Percentiles rank a stretch among this genome's conserved stretches.
Conservation (phyloP, 2,113 vertebrate species). For the Phyllopteryx taeniolatus region DNA sequence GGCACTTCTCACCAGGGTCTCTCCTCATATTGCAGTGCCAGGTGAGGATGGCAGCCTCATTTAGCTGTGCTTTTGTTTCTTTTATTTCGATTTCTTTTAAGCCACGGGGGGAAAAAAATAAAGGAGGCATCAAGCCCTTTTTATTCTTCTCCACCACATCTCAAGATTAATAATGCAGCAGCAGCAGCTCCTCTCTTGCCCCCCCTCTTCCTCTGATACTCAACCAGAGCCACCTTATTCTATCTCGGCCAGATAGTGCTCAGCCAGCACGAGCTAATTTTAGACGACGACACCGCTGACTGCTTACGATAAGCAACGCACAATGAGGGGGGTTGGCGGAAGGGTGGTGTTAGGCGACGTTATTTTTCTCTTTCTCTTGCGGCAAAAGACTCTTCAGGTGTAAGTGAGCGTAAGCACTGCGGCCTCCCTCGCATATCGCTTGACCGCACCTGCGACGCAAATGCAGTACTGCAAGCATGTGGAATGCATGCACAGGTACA, state of each 20-base stretch:
- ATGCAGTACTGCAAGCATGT: background rate
- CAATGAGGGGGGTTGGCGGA: constrained; percentile 33
- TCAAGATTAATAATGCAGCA: constrained; percentile 64
- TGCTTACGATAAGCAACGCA: constrained; percentile 63
- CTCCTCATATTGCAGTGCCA: constrained; percentile 27
- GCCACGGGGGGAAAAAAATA: constrained; percentile 5
- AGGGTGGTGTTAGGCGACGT: constrained; percentile 12
- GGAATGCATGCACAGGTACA: background rate
- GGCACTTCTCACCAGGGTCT: constrained; percentile 30
- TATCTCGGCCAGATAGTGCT: constrained; percentile 64
- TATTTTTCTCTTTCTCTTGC: constrained; percentile 48
- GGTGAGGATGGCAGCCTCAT: constrained; percentile 53
- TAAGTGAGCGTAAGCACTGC: background rate
- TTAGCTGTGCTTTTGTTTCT: constrained; percentile 38
- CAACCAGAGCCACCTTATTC: constrained; percentile 38
- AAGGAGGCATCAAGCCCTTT: background rate
- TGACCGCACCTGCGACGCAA: background rate
- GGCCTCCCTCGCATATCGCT: background rate
- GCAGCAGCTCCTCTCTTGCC: constrained; percentile 34
- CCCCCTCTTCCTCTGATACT: background rate
- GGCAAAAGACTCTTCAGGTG: background rate
- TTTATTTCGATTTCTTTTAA: constrained; percentile 12
- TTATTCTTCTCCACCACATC: constrained; percentile 36
- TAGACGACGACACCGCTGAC: constrained; percentile 66
- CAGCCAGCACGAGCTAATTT: constrained; percentile 71